Evolutionary conservation across 2,113 vertebrate genomes (phyloP).

Genomic region (Motacilla alba): DNA sequence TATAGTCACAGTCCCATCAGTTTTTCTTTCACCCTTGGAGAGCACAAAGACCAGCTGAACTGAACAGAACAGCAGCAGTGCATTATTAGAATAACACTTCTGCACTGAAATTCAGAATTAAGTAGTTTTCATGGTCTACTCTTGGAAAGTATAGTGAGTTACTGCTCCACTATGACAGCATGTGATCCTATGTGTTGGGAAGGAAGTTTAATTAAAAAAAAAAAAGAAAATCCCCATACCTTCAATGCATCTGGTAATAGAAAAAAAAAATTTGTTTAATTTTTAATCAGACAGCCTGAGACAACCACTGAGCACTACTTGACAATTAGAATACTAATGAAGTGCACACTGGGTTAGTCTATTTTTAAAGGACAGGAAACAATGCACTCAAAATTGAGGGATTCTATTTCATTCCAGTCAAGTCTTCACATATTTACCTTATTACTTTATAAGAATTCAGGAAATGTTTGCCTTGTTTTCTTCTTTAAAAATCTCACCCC

Average conservation of each 20-base stretch:
- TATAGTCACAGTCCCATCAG: not conserved
- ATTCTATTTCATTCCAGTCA: not conserved
- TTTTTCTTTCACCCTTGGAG: not conserved
- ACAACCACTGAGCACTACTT: constrained; percentile 58
- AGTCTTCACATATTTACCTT: not conserved
- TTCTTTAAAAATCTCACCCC: not conserved
- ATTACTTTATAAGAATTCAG: not conserved
- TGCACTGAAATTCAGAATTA: not conserved
- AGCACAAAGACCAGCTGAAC: not conserved
- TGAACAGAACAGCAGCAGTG: not conserved
- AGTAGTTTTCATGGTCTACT: not conserved
- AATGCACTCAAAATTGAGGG: not conserved
- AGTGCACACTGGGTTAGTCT: constrained; percentile 33
- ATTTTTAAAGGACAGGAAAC: constrained; percentile 49
- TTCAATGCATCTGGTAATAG: constrained; percentile 40
- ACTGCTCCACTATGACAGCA: not conserved
- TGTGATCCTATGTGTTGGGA: not conserved
- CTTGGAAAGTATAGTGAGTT: not conserved
- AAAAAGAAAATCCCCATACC: not conserved
- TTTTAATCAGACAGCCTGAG: constrained; percentile 65
- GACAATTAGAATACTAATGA: constrained; percentile 69
- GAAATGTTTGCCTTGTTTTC: not conserved
- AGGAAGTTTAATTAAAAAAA: constrained; percentile 20
- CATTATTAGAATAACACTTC: not conserved
- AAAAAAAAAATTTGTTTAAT: constrained; percentile 67